Conservation (phyloP, 2,888 invertebrate species). For the Bedellia somnulentella region DNA sequence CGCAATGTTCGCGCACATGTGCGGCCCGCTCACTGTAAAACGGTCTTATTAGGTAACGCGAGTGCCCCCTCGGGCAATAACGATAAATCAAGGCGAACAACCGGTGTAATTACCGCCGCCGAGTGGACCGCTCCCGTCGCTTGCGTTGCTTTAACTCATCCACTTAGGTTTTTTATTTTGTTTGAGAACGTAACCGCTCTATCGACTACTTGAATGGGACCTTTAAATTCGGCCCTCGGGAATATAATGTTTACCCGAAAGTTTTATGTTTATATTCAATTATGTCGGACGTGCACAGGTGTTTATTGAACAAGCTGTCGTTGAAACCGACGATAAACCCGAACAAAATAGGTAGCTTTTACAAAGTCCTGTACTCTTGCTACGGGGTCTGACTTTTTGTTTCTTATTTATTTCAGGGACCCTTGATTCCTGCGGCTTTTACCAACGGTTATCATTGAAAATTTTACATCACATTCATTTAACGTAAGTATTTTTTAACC, state of each 20-base stretch:
- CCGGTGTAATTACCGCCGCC: slow-evolving; percentile 61
- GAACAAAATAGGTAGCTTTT: no score
- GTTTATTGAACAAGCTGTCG: no score
- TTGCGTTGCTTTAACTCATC: slow-evolving; percentile 55
- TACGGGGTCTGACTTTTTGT: no score
- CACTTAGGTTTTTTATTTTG: slow-evolving; percentile 56
- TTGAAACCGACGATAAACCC: no score
- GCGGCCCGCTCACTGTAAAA: slow-evolving; percentile 50
- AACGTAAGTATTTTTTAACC: slow-evolving; percentile 46
- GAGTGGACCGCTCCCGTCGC: slow-evolving; percentile 35
- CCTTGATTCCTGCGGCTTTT: slow-evolving; percentile 97
- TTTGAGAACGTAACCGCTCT: slow-evolving; percentile 47
- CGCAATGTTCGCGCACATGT: slow-evolving; percentile 26
- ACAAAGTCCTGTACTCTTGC: no score
- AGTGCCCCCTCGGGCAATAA: slow-evolving; percentile 61
- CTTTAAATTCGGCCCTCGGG: slow-evolving; percentile 51
- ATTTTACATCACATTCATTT: slow-evolving; percentile 60
- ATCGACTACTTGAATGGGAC: slow-evolving; percentile 50
- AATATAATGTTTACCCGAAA: slow-evolving; percentile 44
- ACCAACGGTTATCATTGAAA: slow-evolving; percentile 97
- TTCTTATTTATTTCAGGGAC: slow-evolving; percentile 89
- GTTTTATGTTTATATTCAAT: slow-evolving; percentile 45
- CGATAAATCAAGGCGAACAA: slow-evolving; percentile 63
- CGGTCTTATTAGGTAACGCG: slow-evolving; percentile 60
- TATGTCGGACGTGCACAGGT: slow-evolving; percentile 17